Evolutionary conservation across 2,113 vertebrate genomes (phyloP).

Genomic region (Oxygymnocypris stewartii): DNA sequence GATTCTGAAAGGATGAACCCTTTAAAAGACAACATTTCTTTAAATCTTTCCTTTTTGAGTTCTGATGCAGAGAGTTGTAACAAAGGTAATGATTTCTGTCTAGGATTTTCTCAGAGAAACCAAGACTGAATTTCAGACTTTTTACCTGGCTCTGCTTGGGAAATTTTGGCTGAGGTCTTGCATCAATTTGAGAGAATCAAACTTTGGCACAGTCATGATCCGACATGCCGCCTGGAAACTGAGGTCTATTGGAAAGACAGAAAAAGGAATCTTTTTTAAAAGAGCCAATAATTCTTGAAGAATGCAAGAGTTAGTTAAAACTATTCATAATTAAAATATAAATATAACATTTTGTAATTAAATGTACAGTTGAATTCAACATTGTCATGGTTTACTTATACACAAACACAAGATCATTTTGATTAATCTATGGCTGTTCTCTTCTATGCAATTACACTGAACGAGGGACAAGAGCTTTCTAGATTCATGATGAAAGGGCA

Average conservation of each 20-base stretch:
- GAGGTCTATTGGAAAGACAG: slow-evolving; percentile 78
- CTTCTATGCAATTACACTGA: not conserved
- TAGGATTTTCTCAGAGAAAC: not conserved
- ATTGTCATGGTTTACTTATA: not conserved
- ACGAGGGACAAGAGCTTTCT: not conserved
- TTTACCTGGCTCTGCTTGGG: slow-evolving; percentile 92
- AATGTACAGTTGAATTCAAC: not conserved
- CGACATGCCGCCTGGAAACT: slow-evolving; percentile 92
- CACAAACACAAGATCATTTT: not conserved
- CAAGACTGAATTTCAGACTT: not conserved
- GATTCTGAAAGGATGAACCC: not conserved
- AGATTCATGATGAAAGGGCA: not conserved
- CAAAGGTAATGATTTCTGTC: not conserved
- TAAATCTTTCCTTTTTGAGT: not conserved
- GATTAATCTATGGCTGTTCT: not conserved
- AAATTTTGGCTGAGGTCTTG: slow-evolving; percentile 94
- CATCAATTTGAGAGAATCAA: slow-evolving; percentile 90
- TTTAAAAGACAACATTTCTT: not conserved
- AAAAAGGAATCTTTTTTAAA: slow-evolving; percentile 3
- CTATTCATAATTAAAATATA: not conserved
- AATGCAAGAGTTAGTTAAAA: not conserved
- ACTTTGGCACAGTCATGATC: slow-evolving; percentile 84
- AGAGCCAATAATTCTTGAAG: not conserved
- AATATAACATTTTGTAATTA: not conserved
- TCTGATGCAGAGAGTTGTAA: not conserved